Base-by-base conservation (phyloP, 2,888 invertebrate species). In the Leptinotarsa tumamoca region DNA sequence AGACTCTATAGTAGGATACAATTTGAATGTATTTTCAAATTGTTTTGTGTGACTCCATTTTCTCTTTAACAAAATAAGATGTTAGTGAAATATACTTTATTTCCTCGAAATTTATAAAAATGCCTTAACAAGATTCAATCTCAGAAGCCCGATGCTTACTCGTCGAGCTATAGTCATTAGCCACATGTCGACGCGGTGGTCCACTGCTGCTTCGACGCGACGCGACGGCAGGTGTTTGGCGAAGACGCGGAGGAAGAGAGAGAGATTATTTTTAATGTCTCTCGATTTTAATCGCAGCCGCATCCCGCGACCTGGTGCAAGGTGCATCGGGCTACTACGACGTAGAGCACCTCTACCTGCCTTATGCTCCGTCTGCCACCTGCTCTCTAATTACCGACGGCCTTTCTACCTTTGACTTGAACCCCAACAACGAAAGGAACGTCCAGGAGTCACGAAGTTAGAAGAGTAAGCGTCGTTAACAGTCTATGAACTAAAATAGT, bases 311-410 rank as follows among this genome's bases (percentile, higher is more conserved):
- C 76, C 58, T 63, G 67, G 80, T 82, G 84, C 85, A 85, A 85
- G 84, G 84, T 85, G 85, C 83, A 82, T 80, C 78, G 23, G 17
- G 27, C 66, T 18, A 68, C n/a, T 51, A 50, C 33, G 78, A 80
- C 79, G 78, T 74, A 80, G 79, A 78, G 76, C 78, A 79, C 23
- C 50, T 50, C 84, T 83, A 83, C 83, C 84, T 85, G 80, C 82
- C 82, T 81, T 82, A 82, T 81, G 85, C 50, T 17, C 27, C 49
- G 67, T 82, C 84, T 83, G 72, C 85, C 86, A 85, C 85, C 86
- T 86, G 58, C 84, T 82, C 84, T 82, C 80, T 49, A 85, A 86
- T 86, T 85, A 83, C 81, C 77, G 80, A 76, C 79, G 73, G 75
- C 76, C 49, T 49, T 66, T 23, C 33, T 66, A 43, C 23, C 18